Conservation (phyloP, 2,113 vertebrate species). For the Scatophagus argus region DNA sequence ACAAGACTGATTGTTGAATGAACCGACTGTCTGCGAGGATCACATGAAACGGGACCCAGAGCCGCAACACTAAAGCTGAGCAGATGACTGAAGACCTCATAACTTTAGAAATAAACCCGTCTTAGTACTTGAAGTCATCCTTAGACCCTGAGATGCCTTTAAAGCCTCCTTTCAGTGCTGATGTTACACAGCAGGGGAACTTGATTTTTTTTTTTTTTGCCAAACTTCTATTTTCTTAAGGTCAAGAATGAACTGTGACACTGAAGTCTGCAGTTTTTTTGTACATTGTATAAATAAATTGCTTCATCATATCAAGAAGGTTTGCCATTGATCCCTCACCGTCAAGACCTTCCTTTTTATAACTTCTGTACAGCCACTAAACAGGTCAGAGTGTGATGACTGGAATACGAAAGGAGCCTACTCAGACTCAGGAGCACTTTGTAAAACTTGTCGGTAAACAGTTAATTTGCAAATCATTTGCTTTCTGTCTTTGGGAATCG, state of each 20-base stretch:
- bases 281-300: conserved; percentile 21
- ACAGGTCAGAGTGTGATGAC: no score
- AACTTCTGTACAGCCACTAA: background rate
- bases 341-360: no score
- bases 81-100: background rate
- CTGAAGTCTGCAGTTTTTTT: background rate
- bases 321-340: no score
- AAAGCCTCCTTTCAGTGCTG: background rate
- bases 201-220: background rate
- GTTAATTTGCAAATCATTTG: no score
- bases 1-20: background rate
- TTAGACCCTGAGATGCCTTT: conserved; percentile 8
- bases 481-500: no score
- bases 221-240: background rate
- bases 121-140: background rate
- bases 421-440: no score
- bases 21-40: background rate
- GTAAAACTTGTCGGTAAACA: no score
- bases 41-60: conserved; percentile 1
- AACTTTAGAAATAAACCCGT: background rate
- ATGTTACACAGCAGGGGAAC: background rate
- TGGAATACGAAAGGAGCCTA: no score
- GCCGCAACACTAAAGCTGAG: background rate
- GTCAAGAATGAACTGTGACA: background rate
- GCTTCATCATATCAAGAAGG: background rate